phyloP scores from a whole-genome alignment of 2,113 vertebrate species.

The Misgurnus mizolepis region DNA sequence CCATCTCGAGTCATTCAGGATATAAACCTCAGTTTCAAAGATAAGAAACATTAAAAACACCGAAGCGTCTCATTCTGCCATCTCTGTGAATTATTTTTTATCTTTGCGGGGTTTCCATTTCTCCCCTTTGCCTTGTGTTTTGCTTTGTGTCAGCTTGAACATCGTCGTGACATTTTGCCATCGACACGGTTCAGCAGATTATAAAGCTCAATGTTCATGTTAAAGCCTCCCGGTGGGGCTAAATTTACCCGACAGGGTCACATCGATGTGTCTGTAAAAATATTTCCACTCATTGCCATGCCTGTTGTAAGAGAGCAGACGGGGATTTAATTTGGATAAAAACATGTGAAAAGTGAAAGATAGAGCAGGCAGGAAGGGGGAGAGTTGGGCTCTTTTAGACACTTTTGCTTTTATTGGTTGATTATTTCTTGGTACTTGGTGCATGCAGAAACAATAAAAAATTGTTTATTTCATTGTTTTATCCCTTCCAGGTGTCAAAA shows the following conservation, averaged over 20 bases:
- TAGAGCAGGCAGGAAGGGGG: not conserved
- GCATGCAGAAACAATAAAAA: too few relatives aligned
- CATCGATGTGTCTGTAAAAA: not conserved
- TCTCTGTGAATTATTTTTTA: conserved; percentile 1
- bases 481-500: too few relatives aligned
- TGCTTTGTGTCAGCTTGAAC: conserved; percentile 15
- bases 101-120: not conserved
- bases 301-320: conserved; percentile 28
- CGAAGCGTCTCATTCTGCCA: not conserved
- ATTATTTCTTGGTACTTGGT: too few relatives aligned
- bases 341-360: conserved; percentile 49
- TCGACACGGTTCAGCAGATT: conserved; percentile 14
- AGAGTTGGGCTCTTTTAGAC: not conserved
- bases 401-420: too few relatives aligned
- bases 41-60: not conserved
- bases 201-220: conserved; percentile 18
- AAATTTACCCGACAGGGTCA: conserved; percentile 23
- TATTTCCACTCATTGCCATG: conserved; percentile 9
- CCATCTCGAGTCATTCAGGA: not conserved
- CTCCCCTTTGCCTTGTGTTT: not conserved
- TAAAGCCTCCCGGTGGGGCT: not conserved
- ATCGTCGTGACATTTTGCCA: conserved; percentile 26
- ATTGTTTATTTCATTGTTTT: not conserved
- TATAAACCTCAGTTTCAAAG: not conserved
- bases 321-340: conserved; percentile 56